phyloP scores from a whole-genome alignment of 2,797 vertebrate genomes.

The Echiichthys vipera region DNA sequence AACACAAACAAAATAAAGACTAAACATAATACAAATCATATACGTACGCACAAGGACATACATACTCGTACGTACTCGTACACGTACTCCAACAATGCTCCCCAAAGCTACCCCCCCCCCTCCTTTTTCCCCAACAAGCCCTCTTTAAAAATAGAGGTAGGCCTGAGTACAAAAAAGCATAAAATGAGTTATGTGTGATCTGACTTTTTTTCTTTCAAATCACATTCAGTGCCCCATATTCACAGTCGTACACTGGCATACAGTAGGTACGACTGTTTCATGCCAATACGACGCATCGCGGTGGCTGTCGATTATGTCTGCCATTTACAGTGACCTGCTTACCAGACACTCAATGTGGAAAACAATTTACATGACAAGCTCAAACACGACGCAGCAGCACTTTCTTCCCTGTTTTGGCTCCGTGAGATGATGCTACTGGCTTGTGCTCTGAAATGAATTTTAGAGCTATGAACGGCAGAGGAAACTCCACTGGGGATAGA shows the following conservation, averaged over 20 bases:
- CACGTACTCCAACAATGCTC: too few relatives aligned
- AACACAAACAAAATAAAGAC: too few relatives aligned
- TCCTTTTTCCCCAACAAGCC: too few relatives aligned
- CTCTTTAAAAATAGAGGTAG: too few relatives aligned
- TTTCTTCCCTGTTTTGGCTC: slow-evolving; percentile 29
- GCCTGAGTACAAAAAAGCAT: too few relatives aligned
- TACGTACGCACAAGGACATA: too few relatives aligned
- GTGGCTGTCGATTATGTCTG: slow-evolving; percentile 17
- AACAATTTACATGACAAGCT: slow-evolving; percentile 47
- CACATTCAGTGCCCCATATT: slow-evolving; percentile 9
- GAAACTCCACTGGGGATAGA: slow-evolving; percentile 27
- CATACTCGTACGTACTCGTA: too few relatives aligned
- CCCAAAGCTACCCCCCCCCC: too few relatives aligned
- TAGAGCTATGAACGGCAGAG: slow-evolving; percentile 15
- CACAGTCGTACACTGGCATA: background rate
- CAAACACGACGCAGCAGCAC: slow-evolving; percentile 38
- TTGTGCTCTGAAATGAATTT: slow-evolving; percentile 38
- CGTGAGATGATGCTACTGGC: slow-evolving; percentile 39
- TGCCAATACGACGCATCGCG: background rate
- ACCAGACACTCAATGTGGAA: slow-evolving; percentile 21
- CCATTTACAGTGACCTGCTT: slow-evolving; percentile 29
- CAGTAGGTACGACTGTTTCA: background rate
- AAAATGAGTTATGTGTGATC: slow-evolving; percentile 32
- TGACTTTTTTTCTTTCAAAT: slow-evolving; percentile 12
- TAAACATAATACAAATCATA: too few relatives aligned